Evolutionary conservation across 2,113 vertebrate species (phyloP).

Genomic region (Myrmecophaga tridactyla): DNA sequence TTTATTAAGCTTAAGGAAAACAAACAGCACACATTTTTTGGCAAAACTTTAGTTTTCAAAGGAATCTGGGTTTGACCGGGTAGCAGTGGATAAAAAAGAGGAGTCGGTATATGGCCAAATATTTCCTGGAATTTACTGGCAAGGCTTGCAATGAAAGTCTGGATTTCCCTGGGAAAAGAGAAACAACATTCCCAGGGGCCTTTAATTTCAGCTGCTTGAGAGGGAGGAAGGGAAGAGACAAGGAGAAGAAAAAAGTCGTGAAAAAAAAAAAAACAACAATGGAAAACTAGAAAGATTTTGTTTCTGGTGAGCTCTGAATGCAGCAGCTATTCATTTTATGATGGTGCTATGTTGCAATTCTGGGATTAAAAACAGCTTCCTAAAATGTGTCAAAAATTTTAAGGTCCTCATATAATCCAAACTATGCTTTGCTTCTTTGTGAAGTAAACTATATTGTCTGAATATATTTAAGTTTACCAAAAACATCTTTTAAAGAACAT

Average conservation of each 20-base stretch:
- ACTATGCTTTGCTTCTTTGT: not conserved
- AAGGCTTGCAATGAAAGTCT: not conserved
- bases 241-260: not conserved
- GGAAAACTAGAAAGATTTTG: not conserved
- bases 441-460: constrained; percentile 1
- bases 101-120: not conserved
- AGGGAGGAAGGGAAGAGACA: not conserved
- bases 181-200: not conserved
- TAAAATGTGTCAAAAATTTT: not conserved
- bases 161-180: constrained; percentile 9
- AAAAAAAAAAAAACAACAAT: not conserved
- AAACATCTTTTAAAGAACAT: not conserved
- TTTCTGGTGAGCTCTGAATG: not conserved
- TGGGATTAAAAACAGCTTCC: constrained; percentile 16
- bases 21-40: not conserved
- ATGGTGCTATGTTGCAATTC: not conserved
- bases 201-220: not conserved
- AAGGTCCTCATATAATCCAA: not conserved
- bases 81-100: not conserved
- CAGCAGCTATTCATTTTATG: not conserved
- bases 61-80: not conserved
- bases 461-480: constrained; percentile 1
- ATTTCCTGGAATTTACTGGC: constrained; percentile 14
- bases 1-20: constrained; percentile 39
- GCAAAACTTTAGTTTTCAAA: constrained; percentile 31